Percentiles rank a stretch among this genome's conserved stretches.
Evolutionary conservation across 2,113 vertebrate species (phyloP).

Genomic region (Podarcis cretensis): DNA sequence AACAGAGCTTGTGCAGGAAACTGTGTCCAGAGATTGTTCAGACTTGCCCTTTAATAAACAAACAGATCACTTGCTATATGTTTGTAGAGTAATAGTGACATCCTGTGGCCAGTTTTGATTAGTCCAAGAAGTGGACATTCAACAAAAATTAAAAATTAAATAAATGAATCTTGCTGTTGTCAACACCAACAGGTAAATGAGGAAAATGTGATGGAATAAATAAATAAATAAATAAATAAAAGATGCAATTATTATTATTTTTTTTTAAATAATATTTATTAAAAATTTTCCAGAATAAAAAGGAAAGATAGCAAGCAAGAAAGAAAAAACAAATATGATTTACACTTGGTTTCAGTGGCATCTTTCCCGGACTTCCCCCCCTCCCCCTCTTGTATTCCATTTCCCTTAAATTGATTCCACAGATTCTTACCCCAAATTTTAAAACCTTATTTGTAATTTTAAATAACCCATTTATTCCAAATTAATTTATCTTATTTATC

Average conservation of each 20-base stretch:
- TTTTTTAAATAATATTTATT: too few relatives aligned
- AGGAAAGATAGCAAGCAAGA: too few relatives aligned
- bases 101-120: conserved; percentile 72
- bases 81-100: conserved; percentile 78
- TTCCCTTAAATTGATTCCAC: too few relatives aligned
- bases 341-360: too few relatives aligned
- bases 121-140: conserved; percentile 59
- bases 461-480: too few relatives aligned
- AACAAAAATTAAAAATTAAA: background rate
- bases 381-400: too few relatives aligned
- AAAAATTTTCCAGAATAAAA: too few relatives aligned
- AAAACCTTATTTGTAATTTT: too few relatives aligned
- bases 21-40: background rate
- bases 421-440: too few relatives aligned
- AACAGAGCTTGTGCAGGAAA: background rate
- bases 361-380: too few relatives aligned
- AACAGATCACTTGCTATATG: conserved; percentile 37
- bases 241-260: background rate
- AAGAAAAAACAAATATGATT: too few relatives aligned
- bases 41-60: conserved; percentile 56
- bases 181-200: background rate
- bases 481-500: too few relatives aligned
- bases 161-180: background rate
- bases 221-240: conserved; percentile 9
- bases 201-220: conserved; percentile 2